Evolutionary conservation across 2,888 invertebrate genomes (phyloP).

Genomic region (Ariolimax columbianus): DNA sequence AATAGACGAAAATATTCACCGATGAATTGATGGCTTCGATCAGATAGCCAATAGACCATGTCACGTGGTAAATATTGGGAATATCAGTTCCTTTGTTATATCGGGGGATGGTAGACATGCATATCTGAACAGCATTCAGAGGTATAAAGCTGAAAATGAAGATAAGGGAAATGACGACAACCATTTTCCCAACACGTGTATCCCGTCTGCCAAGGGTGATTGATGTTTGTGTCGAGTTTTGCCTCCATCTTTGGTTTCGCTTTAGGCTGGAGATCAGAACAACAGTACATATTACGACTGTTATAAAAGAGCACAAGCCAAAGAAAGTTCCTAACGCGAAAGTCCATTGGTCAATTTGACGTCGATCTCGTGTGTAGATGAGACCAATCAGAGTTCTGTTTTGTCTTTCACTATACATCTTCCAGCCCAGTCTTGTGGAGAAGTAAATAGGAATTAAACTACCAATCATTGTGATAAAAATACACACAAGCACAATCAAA

Average conservation of each 20-base stretch:
- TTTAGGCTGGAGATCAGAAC: background rate
- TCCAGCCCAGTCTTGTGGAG: background rate
- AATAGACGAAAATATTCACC: conserved; percentile 18
- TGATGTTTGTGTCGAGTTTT: background rate
- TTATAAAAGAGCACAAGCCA: background rate
- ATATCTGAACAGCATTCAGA: background rate
- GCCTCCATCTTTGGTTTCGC: background rate
- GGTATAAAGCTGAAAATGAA: conserved; percentile 30
- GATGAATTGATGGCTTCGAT: background rate
- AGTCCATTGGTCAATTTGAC: conserved; percentile 2
- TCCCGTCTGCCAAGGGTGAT: background rate
- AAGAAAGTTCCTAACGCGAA: background rate
- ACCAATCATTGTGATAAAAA: background rate
- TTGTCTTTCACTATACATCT: background rate
- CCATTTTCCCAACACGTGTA: conserved; percentile 1
- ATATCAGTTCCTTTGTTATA: conserved; percentile 17
- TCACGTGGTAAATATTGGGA: conserved; percentile 5
- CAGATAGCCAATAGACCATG: conserved; percentile 15
- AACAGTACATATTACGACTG: background rate
- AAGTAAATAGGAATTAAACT: conserved; percentile 1
- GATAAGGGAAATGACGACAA: background rate
- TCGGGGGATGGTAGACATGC: background rate
- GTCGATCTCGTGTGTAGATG: background rate
- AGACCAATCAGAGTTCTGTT: conserved; percentile 4
- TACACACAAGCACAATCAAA: background rate